Evolutionary conservation across 2,113 vertebrate species (phyloP).

Genomic region (Platysteira castanea): DNA sequence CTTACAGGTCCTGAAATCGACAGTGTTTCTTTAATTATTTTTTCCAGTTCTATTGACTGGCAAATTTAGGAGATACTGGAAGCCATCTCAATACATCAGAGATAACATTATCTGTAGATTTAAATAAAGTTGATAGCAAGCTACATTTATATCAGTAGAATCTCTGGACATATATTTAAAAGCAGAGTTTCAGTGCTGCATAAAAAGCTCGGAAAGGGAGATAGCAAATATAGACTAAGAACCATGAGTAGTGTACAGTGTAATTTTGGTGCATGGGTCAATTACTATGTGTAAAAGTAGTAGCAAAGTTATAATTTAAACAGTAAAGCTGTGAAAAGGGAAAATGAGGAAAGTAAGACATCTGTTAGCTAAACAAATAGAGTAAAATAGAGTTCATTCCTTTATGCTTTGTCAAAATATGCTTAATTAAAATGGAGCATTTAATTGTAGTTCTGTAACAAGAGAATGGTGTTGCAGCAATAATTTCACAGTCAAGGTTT

Average conservation of each 20-base stretch:
- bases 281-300: conserved; percentile 39
- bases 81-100: neutral
- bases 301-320: conserved; percentile 50
- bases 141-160: neutral
- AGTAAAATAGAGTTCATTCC: conserved; percentile 15
- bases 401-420: conserved; percentile 49
- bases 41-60: neutral
- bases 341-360: conserved; percentile 23
- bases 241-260: neutral
- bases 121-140: neutral
- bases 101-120: neutral
- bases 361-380: conserved; percentile 15
- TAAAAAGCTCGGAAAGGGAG: neutral
- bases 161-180: neutral
- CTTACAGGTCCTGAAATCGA: neutral
- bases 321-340: conserved; percentile 1
- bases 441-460: conserved; percentile 28
- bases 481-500: conserved; percentile 37
- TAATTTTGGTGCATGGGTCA: conserved; percentile 58
- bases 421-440: conserved; percentile 43
- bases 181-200: neutral
- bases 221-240: neutral
- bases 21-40: neutral
- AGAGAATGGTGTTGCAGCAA: conserved; percentile 9
- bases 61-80: neutral